Evolutionary conservation across 2,113 vertebrate species (phyloP).

Genomic region (Gobius niger): DNA sequence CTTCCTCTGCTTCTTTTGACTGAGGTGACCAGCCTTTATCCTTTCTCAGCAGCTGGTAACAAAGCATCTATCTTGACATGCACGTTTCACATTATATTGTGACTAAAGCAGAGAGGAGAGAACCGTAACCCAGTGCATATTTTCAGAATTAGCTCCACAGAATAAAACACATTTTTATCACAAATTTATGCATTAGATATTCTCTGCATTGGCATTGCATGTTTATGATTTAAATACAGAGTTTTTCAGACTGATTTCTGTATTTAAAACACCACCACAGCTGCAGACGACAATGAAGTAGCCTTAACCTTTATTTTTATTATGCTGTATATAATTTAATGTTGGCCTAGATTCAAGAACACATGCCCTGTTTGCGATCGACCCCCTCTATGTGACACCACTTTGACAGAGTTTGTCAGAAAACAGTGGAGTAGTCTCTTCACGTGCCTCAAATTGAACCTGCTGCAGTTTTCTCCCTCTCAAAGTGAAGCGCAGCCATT

Average conservation of each 20-base stretch:
- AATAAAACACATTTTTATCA: background rate
- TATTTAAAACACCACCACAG: too few species aligned
- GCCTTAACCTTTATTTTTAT: too few species aligned
- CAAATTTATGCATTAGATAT: too few species aligned
- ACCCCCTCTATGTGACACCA: too few species aligned
- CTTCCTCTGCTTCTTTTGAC: constrained; percentile 18
- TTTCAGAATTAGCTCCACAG: background rate
- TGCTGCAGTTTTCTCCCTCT: background rate
- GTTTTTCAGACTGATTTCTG: too few species aligned
- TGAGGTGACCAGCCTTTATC: constrained; percentile 23
- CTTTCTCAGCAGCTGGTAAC: background rate
- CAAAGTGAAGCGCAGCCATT: background rate
- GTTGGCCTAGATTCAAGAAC: too few species aligned
- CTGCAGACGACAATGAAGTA: too few species aligned
- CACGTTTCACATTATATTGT: background rate
- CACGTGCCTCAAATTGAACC: constrained; percentile 8
- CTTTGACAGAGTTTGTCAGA: background rate
- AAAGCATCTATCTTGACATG: background rate
- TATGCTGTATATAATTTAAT: too few species aligned
- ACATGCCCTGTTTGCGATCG: too few species aligned
- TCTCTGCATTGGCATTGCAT: too few species aligned
- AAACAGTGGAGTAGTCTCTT: background rate
- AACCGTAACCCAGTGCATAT: background rate
- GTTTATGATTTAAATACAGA: too few species aligned
- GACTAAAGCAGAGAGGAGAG: background rate